These are phyloP conservation scores for Botia kubotai DNA, from an alignment of 2,797 vertebrate species.

Conservation along the genomic window DNA sequence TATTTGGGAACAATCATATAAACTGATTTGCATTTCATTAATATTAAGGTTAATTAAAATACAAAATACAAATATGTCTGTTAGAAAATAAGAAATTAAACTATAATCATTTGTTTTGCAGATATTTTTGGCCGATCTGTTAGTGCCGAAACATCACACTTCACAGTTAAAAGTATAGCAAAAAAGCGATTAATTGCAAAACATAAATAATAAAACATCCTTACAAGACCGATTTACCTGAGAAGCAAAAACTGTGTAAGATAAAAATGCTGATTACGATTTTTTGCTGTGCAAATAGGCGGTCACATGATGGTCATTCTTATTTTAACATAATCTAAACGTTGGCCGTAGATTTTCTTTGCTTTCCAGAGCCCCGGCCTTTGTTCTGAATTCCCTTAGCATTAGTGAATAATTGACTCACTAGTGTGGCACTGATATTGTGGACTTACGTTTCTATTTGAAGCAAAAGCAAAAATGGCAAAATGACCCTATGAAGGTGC, in stretches of 20 bases:
- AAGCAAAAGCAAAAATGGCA: neutral
- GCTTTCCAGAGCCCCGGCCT: neutral
- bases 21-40: constrained; percentile 52
- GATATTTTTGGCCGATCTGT: neutral
- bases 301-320: neutral
- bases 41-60: constrained; percentile 43
- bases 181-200: too few relatives aligned
- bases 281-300: neutral
- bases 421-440: neutral
- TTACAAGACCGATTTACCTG: too few relatives aligned
- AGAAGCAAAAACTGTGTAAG: too few relatives aligned
- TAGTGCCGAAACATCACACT: too few relatives aligned
- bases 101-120: neutral
- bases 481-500: constrained; percentile 23
- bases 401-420: neutral
- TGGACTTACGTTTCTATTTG: neutral
- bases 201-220: too few relatives aligned
- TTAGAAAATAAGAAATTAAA: too few relatives aligned
- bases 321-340: constrained; percentile 20
- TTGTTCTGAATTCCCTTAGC: neutral
- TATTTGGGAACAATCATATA: constrained; percentile 44
- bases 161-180: neutral
- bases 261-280: too few relatives aligned
- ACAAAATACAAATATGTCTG: neutral
- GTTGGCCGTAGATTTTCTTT: constrained; percentile 13